Conservation (phyloP, 1,140 invertebrate species). For the Pygmarrhopalites habei region DNA sequence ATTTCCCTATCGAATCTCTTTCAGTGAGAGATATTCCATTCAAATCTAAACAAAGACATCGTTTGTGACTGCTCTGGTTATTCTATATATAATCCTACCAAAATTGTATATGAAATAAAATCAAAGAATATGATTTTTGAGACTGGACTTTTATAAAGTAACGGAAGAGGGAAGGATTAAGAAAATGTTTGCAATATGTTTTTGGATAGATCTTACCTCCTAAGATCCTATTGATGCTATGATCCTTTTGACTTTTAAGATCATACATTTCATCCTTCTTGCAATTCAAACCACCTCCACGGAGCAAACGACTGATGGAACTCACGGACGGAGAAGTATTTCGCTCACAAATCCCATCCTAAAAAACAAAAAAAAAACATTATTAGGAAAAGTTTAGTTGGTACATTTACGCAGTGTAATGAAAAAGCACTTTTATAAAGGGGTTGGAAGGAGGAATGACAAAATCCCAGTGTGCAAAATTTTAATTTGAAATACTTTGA, state of each 20-base stretch:
- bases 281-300: conserved; percentile 57
- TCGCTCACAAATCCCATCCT: conserved; percentile 78
- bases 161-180: too few species aligned
- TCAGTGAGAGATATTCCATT: too few species aligned
- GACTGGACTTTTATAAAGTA: too few species aligned
- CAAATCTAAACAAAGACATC: too few species aligned
- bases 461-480: not conserved
- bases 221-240: conserved; percentile 34
- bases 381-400: too few species aligned
- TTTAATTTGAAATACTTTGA: too few species aligned
- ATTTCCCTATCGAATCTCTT: too few species aligned
- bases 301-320: conserved; percentile 74
- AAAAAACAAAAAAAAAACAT: not conserved
- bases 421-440: not conserved
- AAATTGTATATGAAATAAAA: too few species aligned
- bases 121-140: too few species aligned
- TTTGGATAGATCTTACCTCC: conserved; percentile 27
- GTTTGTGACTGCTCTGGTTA: too few species aligned
- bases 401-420: not conserved
- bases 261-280: conserved; percentile 50
- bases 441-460: not conserved
- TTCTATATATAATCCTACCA: too few species aligned
- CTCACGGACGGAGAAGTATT: conserved; percentile 75
- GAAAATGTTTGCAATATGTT: too few species aligned
- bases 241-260: conserved; percentile 37